These are phyloP conservation scores for Atta colombica DNA, from an alignment of 1,140 invertebrate species.

Conservation along the genomic window DNA sequence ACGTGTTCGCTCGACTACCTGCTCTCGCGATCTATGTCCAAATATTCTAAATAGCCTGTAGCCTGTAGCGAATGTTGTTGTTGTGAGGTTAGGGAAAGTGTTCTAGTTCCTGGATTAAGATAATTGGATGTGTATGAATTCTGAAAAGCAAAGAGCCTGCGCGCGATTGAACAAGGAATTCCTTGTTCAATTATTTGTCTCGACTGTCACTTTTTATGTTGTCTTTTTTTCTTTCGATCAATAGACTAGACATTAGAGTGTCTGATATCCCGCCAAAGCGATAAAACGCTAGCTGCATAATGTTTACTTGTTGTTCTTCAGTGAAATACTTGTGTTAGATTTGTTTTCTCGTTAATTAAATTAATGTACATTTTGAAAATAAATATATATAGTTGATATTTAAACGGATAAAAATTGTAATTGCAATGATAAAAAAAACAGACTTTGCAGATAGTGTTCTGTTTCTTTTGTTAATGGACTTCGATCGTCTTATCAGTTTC, in stretches of 20 bases:
- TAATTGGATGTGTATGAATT: not conserved
- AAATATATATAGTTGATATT: too few relatives aligned
- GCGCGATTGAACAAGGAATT: not conserved
- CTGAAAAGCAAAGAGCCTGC: too few relatives aligned
- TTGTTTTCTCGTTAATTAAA: too few relatives aligned
- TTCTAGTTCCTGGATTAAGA: not conserved
- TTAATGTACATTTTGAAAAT: too few relatives aligned
- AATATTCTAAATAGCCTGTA: not conserved
- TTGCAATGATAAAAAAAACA: too few relatives aligned
- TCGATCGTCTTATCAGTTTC: not conserved
- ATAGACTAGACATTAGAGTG: too few relatives aligned
- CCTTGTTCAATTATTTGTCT: not conserved
- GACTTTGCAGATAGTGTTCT: not conserved
- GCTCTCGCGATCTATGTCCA: not conserved
- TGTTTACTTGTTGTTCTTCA: too few relatives aligned
- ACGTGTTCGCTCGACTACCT: not conserved
- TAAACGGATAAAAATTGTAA: too few relatives aligned
- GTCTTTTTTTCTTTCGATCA: not conserved
- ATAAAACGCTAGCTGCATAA: too few relatives aligned
- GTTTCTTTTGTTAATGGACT: not conserved
- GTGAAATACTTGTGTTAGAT: too few relatives aligned
- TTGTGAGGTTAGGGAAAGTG: constrained; percentile 3
- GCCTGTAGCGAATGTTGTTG: not conserved
- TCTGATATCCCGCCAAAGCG: too few relatives aligned
- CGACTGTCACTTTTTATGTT: too few relatives aligned